Evolutionary conservation across 1,140 invertebrate genomes (phyloP).

Genomic region (Pomacea maculata): DNA sequence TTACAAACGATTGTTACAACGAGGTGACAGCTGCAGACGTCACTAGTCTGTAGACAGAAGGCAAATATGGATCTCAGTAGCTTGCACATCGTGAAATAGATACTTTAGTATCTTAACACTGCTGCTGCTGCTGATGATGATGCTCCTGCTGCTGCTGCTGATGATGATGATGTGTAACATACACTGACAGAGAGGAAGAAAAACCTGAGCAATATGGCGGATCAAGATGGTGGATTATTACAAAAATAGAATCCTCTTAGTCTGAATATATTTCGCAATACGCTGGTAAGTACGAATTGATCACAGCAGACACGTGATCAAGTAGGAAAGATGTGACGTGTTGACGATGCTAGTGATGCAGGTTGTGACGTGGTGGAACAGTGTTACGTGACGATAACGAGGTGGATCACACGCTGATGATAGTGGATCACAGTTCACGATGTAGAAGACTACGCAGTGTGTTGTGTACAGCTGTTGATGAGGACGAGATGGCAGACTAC

Average conservation of each 20-base stretch:
- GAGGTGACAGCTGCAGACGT: too few species aligned
- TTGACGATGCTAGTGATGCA: background rate
- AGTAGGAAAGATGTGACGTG: background rate
- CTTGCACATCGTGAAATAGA: too few species aligned
- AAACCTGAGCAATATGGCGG: background rate
- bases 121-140: too few species aligned
- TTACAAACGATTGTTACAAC: too few species aligned
- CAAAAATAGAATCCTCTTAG: background rate
- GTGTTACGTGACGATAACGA: background rate
- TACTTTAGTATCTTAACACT: too few species aligned
- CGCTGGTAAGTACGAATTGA: background rate
- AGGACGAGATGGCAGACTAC: background rate
- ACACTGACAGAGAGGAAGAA: background rate
- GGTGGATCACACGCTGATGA: background rate
- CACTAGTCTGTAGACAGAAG: too few species aligned
- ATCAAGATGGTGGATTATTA: background rate
- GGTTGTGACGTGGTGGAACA: background rate
- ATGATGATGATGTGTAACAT: background rate
- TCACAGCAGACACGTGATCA: background rate
- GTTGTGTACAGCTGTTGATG: background rate
- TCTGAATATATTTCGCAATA: background rate
- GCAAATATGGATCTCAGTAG: too few species aligned
- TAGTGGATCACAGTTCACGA: background rate
- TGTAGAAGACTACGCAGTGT: background rate
- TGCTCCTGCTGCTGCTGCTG: too few species aligned